These are phyloP conservation scores for Zaprionus camerounensis DNA, from an alignment of 1,140 invertebrate genomes.

Conservation along the genomic window DNA sequence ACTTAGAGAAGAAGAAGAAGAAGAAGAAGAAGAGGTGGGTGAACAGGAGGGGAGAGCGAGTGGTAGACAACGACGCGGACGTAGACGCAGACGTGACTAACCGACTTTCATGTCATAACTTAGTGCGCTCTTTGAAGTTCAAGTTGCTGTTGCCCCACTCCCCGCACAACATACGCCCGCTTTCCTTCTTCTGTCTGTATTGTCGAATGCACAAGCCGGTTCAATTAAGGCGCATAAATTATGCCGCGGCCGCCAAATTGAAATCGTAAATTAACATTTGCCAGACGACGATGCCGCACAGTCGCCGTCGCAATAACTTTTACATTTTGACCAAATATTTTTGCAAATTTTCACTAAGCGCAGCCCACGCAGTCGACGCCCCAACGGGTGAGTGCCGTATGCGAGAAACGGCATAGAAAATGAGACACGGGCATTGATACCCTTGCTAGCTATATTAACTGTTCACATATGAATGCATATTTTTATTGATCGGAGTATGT, in stretches of 20 bases:
- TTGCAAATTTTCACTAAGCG: slow-evolving; percentile 82
- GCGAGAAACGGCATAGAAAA: background rate
- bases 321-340: slow-evolving; percentile 83
- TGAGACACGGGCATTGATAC: background rate
- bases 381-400: slow-evolving; percentile 69
- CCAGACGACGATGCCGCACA: slow-evolving; percentile 57
- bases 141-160: slow-evolving; percentile 65
- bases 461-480: too few species aligned
- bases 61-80: slow-evolving; percentile 2
- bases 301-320: slow-evolving; percentile 65
- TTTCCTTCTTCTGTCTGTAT: slow-evolving; percentile 2
- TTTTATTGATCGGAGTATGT: too few species aligned
- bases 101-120: slow-evolving; percentile 83
- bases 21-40: background rate
- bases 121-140: slow-evolving; percentile 74
- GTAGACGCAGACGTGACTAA: slow-evolving; percentile 72
- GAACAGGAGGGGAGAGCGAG: background rate
- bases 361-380: slow-evolving; percentile 73
- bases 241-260: slow-evolving; percentile 77
- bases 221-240: slow-evolving; percentile 82
- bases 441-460: background rate
- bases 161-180: background rate
- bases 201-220: slow-evolving; percentile 57
- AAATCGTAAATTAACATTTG: slow-evolving; percentile 83
- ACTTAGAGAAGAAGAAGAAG: background rate